Evolutionary conservation across 1,140 invertebrate genomes (phyloP).

Genomic region (Drosophila nannoptera): DNA sequence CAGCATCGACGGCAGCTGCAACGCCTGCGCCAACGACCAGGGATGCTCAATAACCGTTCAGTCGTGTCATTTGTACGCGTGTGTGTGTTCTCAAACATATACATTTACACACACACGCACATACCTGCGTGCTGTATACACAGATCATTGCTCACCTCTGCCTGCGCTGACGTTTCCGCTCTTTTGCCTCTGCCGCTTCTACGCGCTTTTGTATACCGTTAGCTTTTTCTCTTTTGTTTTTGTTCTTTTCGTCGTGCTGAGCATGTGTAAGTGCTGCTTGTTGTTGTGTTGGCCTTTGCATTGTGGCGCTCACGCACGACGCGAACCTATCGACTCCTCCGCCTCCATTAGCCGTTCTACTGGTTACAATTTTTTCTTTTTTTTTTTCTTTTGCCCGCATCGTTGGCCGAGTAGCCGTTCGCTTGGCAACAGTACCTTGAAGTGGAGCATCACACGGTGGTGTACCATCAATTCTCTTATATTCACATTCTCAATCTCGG

Average conservation of each 20-base stretch:
- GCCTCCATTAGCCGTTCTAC: neutral
- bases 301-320: slow-evolving; percentile 64
- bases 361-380: slow-evolving; percentile 7
- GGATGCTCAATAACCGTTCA: slow-evolving; percentile 30
- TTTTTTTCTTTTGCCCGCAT: slow-evolving; percentile 48
- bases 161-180: slow-evolving; percentile 18
- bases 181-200: slow-evolving; percentile 15
- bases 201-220: slow-evolving; percentile 31
- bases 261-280: slow-evolving; percentile 46
- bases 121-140: neutral
- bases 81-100: neutral
- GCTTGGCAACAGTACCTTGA: no score
- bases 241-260: slow-evolving; percentile 5
- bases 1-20: slow-evolving; percentile 27
- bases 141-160: slow-evolving; percentile 21
- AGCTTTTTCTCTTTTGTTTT: neutral
- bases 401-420: no score
- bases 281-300: slow-evolving; percentile 30
- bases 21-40: slow-evolving; percentile 25
- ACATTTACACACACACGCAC: neutral
- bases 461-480: no score
- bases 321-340: slow-evolving; percentile 7
- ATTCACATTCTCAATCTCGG: neutral
- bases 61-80: neutral
- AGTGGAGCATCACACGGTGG: neutral